Percentiles rank a stretch among this genome's conserved stretches.
phyloP scores from a whole-genome alignment of 2,797 vertebrate species.

The Phalloptychus januarius region DNA sequence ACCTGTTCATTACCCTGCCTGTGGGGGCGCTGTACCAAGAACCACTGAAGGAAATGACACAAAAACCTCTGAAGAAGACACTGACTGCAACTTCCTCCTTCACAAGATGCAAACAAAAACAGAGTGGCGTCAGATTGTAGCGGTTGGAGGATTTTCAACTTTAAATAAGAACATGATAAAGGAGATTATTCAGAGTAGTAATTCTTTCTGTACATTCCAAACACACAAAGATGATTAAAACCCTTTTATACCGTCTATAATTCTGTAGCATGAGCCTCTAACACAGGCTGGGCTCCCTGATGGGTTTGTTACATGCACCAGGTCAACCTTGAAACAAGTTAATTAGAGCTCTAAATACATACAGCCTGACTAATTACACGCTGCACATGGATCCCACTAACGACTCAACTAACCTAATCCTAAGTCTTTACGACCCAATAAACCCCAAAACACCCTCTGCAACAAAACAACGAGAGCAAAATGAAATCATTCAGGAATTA shows the following conservation, averaged over 20 bases:
- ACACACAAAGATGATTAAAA: neutral
- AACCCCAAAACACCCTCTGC: slow-evolving; percentile 15
- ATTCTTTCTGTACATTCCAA: neutral
- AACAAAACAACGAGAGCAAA: slow-evolving; percentile 13
- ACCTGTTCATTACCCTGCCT: no score
- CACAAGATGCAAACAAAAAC: no score
- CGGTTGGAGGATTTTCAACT: no score
- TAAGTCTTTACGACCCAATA: slow-evolving; percentile 48
- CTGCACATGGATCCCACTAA: slow-evolving; percentile 62
- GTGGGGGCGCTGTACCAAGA: no score
- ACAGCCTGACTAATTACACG: slow-evolving; percentile 73
- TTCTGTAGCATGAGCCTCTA: slow-evolving; percentile 27
- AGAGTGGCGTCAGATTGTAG: no score
- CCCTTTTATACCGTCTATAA: neutral
- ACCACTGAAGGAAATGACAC: no score
- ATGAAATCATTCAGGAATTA: slow-evolving; percentile 29
- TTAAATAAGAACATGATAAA: neutral
- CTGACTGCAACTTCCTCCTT: no score
- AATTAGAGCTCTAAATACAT: slow-evolving; percentile 78
- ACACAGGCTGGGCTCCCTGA: slow-evolving; percentile 1
- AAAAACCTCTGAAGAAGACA: no score
- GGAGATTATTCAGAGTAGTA: neutral
- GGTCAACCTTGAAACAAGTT: slow-evolving; percentile 73
- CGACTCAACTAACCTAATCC: slow-evolving; percentile 63
- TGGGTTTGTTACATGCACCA: slow-evolving; percentile 49